Percentiles rank a stretch among this genome's conserved stretches.
Evolutionary conservation across 2,888 invertebrate species (phyloP).

Genomic region (Aspidapion aeneum): DNA sequence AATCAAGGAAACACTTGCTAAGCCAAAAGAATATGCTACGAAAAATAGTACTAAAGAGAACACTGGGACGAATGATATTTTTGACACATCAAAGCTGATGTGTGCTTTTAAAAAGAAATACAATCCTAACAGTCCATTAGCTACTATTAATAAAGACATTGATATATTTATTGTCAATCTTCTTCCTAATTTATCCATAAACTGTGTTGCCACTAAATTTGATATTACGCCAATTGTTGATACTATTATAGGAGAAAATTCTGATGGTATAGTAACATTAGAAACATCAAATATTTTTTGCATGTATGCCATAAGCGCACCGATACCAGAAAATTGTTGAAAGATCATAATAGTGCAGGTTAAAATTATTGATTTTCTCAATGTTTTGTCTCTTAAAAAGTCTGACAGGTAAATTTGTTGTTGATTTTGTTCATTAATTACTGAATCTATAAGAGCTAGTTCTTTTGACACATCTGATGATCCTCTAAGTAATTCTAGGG

Average conservation of each 20-base stretch:
- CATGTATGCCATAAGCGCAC: slow-evolving; percentile 74
- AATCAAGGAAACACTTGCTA: slow-evolving; percentile 77
- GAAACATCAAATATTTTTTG: slow-evolving; percentile 61
- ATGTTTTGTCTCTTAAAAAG: slow-evolving; percentile 17
- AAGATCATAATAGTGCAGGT: slow-evolving; percentile 39
- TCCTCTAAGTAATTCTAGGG: slow-evolving; percentile 58
- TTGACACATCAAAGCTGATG: not conserved
- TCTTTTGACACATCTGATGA: slow-evolving; percentile 25
- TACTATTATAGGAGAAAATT: slow-evolving; percentile 70
- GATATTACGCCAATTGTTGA: slow-evolving; percentile 70
- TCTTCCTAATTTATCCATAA: slow-evolving; percentile 75
- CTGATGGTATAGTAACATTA: slow-evolving; percentile 49
- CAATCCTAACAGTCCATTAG: slow-evolving; percentile 48
- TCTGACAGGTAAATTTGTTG: slow-evolving; percentile 8
- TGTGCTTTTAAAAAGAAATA: slow-evolving; percentile 40
- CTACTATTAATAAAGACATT: slow-evolving; percentile 53
- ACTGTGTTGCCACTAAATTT: slow-evolving; percentile 63
- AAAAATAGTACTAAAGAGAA: slow-evolving; percentile 15
- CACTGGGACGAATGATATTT: slow-evolving; percentile 17
- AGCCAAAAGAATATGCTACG: slow-evolving; percentile 43
- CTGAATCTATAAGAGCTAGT: slow-evolving; percentile 24
- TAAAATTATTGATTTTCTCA: slow-evolving; percentile 42
- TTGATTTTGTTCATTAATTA: slow-evolving; percentile 15
- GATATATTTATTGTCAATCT: slow-evolving; percentile 67
- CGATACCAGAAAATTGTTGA: slow-evolving; percentile 58